Evolutionary conservation across 2,888 invertebrate species (phyloP).

Genomic region (Bombyx huttoni): DNA sequence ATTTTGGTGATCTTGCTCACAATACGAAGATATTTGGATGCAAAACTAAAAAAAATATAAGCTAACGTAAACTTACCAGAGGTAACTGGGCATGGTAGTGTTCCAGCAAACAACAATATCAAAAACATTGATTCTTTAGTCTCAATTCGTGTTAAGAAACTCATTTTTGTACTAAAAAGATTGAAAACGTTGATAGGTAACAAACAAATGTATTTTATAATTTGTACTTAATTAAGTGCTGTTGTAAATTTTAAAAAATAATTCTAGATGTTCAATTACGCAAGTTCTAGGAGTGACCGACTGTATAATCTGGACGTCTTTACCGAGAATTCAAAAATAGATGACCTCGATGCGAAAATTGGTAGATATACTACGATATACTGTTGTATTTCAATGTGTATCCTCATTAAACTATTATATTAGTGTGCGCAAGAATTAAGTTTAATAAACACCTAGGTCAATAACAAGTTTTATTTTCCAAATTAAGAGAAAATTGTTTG

Average conservation of each 20-base stretch:
- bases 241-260: neutral
- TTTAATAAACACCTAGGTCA: too few relatives aligned
- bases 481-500: too few relatives aligned
- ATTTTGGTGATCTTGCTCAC: neutral
- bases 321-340: conserved; percentile 7
- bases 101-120: neutral
- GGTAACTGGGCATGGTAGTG: neutral
- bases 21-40: neutral
- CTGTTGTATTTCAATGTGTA: neutral
- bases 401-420: neutral
- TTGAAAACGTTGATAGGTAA: neutral
- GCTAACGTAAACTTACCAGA: neutral
- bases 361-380: neutral
- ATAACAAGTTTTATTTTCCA: too few relatives aligned
- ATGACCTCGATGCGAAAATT: conserved; percentile 9
- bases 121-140: neutral
- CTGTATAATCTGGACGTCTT: neutral
- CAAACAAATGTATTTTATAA: neutral
- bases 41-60: neutral
- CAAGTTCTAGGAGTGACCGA: neutral
- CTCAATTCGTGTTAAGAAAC: neutral
- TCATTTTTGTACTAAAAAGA: neutral
- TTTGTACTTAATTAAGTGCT: neutral
- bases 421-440: too few relatives aligned
- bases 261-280: neutral